A percentile compares a stretch with the other conserved stretches of the same genome.
phyloP scores from a whole-genome alignment of 2,888 invertebrate genomes.

The Branchinecta sandiegonensis region DNA sequence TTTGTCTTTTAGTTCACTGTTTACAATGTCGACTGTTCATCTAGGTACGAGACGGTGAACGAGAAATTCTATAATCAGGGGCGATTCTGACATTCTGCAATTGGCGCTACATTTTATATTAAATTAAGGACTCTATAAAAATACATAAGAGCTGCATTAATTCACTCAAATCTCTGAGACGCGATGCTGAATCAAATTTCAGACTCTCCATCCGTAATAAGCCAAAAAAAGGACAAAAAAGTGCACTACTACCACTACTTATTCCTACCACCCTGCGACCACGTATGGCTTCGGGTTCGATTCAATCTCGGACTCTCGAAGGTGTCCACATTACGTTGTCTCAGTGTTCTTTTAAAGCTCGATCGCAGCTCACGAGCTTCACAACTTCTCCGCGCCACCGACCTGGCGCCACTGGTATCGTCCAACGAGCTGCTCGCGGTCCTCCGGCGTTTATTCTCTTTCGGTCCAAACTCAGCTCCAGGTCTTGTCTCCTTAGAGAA shows the following conservation, averaged over 20 bases:
- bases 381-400: background rate
- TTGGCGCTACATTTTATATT: no score
- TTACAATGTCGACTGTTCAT: no score
- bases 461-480: background rate
- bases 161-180: no score
- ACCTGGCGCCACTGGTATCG: background rate
- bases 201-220: no score
- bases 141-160: no score
- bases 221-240: no score
- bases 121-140: no score
- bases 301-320: background rate
- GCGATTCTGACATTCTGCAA: no score
- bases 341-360: background rate
- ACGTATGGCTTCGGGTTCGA: background rate
- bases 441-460: background rate
- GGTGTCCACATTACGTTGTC: background rate
- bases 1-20: no score
- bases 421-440: background rate
- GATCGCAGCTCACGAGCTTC: conserved; percentile 12
- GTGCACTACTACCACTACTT: background rate
- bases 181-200: no score
- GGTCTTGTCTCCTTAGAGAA: background rate
- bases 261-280: background rate
- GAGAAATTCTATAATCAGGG: no score
- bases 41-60: no score